Evolutionary conservation across 1,140 invertebrate species (phyloP).

Genomic region (Caenorhabditis remanei): DNA sequence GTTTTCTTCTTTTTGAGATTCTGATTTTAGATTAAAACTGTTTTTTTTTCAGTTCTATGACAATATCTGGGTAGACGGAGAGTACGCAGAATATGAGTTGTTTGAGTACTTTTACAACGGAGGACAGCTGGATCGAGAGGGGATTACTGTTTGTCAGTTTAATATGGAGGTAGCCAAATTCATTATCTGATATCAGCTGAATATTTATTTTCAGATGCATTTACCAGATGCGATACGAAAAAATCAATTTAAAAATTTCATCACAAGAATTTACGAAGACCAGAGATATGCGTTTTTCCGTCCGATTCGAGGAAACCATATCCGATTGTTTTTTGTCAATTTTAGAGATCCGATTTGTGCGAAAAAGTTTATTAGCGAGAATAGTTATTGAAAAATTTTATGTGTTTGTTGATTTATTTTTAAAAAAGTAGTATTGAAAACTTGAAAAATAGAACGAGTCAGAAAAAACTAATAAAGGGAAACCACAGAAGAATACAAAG

Average conservation of each 20-base stretch:
- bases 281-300: neutral
- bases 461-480: too few species aligned
- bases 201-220: neutral
- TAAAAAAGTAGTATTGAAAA: too few species aligned
- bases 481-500: too few species aligned
- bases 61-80: conserved; percentile 23
- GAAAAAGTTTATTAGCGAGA: conserved; percentile 27
- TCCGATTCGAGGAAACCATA: neutral
- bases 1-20: neutral
- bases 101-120: conserved; percentile 14
- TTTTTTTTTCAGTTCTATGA: neutral
- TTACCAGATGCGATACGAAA: neutral
- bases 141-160: conserved; percentile 14
- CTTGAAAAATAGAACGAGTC: too few species aligned
- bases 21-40: neutral
- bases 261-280: neutral
- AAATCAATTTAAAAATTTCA: conserved; percentile 12
- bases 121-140: neutral
- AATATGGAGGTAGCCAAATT: neutral
- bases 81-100: conserved; percentile 23
- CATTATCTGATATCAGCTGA: neutral
- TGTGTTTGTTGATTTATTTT: neutral
- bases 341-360: conserved; percentile 9
- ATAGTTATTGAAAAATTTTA: neutral
- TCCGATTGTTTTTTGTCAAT: conserved; percentile 20